Conservation (phyloP, 2,888 invertebrate species). For the Lepidochrysops patricia region DNA sequence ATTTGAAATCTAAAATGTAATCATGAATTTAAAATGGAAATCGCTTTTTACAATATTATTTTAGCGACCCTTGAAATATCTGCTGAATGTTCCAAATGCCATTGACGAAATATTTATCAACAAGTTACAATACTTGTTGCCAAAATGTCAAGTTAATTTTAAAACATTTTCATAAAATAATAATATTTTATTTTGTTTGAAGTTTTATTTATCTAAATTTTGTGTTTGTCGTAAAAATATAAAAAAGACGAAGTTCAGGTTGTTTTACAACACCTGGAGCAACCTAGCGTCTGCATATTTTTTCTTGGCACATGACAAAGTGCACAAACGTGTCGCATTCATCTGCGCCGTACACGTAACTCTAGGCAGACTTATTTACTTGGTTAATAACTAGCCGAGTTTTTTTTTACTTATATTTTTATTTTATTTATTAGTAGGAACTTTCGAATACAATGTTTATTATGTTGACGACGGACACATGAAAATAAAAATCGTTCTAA, state of each 20-base stretch:
- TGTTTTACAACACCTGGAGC: neutral
- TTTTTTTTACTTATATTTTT: no score
- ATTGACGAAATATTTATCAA: conserved; percentile 29
- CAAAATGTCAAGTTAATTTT: neutral
- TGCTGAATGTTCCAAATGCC: conserved; percentile 57
- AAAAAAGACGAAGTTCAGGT: neutral
- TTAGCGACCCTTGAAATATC: conserved; percentile 63
- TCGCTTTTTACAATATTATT: conserved; percentile 67
- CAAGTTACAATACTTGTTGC: neutral
- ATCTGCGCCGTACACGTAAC: neutral
- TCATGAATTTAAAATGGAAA: conserved; percentile 23
- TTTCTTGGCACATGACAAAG: neutral
- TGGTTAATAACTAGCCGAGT: no score
- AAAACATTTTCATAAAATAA: no score
- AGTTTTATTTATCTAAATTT: no score
- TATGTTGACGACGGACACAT: no score
- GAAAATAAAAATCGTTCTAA: no score
- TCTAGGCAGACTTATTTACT: neutral
- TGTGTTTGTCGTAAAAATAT: no score
- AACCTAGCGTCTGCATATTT: neutral
- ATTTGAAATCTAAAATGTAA: neutral
- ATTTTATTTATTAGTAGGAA: no score
- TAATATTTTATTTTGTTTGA: no score
- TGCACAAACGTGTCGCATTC: neutral
- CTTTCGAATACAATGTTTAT: no score